phyloP scores from a whole-genome alignment of 2,113 vertebrate genomes.

The Origma solitaria region DNA sequence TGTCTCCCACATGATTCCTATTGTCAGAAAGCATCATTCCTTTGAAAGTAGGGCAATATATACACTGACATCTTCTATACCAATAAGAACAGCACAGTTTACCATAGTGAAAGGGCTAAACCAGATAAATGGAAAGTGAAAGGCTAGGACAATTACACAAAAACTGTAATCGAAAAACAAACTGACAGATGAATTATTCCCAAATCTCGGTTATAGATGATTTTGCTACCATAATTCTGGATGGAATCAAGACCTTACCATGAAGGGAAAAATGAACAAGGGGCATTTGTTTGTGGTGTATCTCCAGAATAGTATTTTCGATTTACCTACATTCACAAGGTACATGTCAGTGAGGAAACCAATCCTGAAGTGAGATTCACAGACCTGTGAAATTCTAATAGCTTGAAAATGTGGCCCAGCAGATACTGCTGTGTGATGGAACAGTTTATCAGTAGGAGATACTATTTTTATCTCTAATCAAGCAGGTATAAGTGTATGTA shows the following conservation, averaged over 20 bases:
- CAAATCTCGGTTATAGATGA: background rate
- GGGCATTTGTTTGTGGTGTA: background rate
- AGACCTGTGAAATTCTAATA: background rate
- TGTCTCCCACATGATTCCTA: background rate
- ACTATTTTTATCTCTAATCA: conserved; percentile 51
- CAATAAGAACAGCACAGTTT: background rate
- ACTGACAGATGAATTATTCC: background rate
- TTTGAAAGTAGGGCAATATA: background rate
- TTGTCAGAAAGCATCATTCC: background rate
- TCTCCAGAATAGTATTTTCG: background rate
- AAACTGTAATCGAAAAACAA: background rate
- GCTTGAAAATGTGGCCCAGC: background rate
- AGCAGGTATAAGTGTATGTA: conserved; percentile 29
- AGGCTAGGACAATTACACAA: background rate
- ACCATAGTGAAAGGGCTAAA: background rate
- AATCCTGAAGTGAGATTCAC: background rate
- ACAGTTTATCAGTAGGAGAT: conserved; percentile 32
- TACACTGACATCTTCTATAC: background rate
- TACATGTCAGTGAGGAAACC: background rate
- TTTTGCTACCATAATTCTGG: background rate
- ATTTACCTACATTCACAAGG: background rate
- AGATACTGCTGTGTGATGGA: conserved; percentile 26
- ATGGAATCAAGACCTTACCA: background rate
- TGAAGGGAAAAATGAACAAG: background rate
- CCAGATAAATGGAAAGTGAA: background rate